Base-by-base conservation (phyloP, 2,113 vertebrate species). In the Gopherus flavomarginatus region DNA sequence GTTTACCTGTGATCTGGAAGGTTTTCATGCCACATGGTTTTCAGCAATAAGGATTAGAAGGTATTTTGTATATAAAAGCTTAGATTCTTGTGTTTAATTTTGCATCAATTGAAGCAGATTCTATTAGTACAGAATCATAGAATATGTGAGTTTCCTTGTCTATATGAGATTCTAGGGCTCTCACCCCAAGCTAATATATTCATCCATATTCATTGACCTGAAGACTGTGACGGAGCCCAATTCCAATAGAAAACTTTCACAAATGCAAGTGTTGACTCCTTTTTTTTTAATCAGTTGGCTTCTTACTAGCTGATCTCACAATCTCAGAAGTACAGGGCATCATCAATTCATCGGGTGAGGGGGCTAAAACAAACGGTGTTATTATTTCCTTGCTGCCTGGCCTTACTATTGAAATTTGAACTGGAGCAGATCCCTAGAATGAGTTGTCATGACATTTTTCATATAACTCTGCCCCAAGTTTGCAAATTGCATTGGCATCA, bases 81-180 rank as follows among this genome's bases (percentile, higher is more conserved):
- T 57, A 38, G 14, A 49, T 6, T 16, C 80, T 75, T 3, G 16
- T 49, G 35, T 86, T 90, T 38, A 72, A 75, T 4, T 27, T 62
- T 22, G 59, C 72, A 80, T 19, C 3, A 72, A 49, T 6, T 0
- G 2, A 0, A 0, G 49, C 11, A 77, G 72, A 35, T 87, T 75
- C 13, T 65, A 24, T 86, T 47, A 22, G 22, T 87, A 50, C n/a
- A 82, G 42, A 72, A 27, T 42, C 29, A 17, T 6, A 47, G 69
- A 83, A 3, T 59, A 87, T 4, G 26, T 85, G 57, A 9, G 2
- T 16, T 77, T 77, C 3, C n/a, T 38, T 22, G n/a, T 38, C 65
- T 38, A 72, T 22, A 38, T 72, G 22, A 72, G 9, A 72, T n/a
- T 38, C 65, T 38, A 38, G 16, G 17, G 14, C 17, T 38, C 16